Percentiles rank a stretch among this genome's conserved stretches.
These are phyloP conservation scores for Enteromius thamalakanensis DNA, from an alignment of 2,797 vertebrate genomes.

Conservation along the genomic window DNA sequence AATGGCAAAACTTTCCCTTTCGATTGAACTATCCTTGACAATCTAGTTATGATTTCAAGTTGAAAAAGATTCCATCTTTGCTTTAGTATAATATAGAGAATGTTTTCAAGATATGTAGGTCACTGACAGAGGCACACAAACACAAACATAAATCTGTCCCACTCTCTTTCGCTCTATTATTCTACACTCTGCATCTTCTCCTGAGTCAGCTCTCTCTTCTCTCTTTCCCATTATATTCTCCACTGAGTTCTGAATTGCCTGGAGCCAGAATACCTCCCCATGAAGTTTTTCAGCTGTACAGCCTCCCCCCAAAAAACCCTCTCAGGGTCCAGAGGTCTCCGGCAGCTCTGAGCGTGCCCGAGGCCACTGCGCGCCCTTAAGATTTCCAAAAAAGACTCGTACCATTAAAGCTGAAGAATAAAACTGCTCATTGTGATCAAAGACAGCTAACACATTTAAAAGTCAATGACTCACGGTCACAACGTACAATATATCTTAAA, in stretches of 20 bases:
- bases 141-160: constrained; percentile 36
- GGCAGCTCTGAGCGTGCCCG: constrained; percentile 5
- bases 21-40: background rate
- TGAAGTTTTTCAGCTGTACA: constrained; percentile 2
- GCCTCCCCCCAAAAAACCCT: background rate
- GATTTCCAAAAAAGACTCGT: constrained; percentile 11
- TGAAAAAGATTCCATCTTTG: background rate
- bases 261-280: constrained; percentile 6
- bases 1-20: background rate
- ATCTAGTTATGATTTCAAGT: background rate
- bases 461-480: constrained; percentile 21
- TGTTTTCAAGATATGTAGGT: constrained; percentile 18
- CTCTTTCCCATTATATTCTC: constrained; percentile 35
- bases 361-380: constrained; percentile 15
- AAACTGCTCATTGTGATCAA: constrained; percentile 37
- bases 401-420: constrained; percentile 32
- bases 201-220: constrained; percentile 32
- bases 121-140: constrained; percentile 24
- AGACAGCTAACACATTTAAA: constrained; percentile 34
- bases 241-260: constrained; percentile 26
- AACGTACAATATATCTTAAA: constrained; percentile 19
- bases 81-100: background rate
- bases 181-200: constrained; percentile 9
- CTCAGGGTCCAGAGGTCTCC: constrained; percentile 8
- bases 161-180: background rate